Evolutionary conservation across 2,888 invertebrate genomes (phyloP), one percentile per base, ranked within the genome.

Genomic region (Xestoiulus laeticollis): DNA sequence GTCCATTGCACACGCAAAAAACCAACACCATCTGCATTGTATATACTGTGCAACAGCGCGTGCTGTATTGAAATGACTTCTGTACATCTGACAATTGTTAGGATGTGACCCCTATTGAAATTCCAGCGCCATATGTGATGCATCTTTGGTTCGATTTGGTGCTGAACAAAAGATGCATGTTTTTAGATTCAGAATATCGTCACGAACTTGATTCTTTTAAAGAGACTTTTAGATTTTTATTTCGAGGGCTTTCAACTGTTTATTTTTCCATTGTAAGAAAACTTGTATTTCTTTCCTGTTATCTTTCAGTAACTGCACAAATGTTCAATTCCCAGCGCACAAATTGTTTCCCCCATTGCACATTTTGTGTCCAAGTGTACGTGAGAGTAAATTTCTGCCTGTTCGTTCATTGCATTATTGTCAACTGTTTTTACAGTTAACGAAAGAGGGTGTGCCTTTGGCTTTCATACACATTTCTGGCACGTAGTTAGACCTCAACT

Each of bases 401-500:
- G 68, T 68, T 68, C 68, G 26, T 68, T 68, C 68, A 68, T 68
- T 26, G 68, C 68, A 68, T 68, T 68, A 68, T 68, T 68, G 68
- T 68, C 68, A 68, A 68, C 68, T 68, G 68, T 68, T 68, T 68
- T 68, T 68, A 68, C 68, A 68, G 68, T 68, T 68, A 68, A 68
- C 68, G 68, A 68, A 68, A 14, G 68, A 68, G 68, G 68, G 68
- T 68, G 68, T 68, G 68, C 68, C 68, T 26, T 68, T 68, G 68
- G 68, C 68, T 68, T 68, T 68, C 68, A 68, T 68, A 68, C 68
- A 68, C 68, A 68, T 68, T 68, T 68, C 68, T 68, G 68, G 68
- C 68, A 68, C 68, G 68, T 68, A 68, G 26, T 68, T 68, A 68
- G 68, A 68, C 68, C 68, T 68, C 68, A 68, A 68, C 68, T 68